A percentile compares a stretch with the other conserved stretches of the same genome.
Conservation (phyloP, 2,888 invertebrate genomes). For the Apotomis capreana region DNA sequence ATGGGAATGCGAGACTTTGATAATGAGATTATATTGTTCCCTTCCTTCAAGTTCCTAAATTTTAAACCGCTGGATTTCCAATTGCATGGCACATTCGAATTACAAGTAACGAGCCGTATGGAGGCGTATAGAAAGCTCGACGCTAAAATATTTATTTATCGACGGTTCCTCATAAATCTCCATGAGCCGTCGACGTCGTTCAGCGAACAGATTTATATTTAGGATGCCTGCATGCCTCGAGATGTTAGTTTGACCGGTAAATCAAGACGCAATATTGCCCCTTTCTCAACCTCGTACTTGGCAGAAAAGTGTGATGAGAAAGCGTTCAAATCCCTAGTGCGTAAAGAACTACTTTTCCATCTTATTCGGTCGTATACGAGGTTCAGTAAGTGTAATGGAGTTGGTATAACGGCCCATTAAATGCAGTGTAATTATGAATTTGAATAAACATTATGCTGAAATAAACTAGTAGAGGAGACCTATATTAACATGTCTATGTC, state of each 20-base stretch:
- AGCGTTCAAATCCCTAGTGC: too few relatives aligned
- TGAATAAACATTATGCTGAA: neutral
- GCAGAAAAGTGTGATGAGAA: too few relatives aligned
- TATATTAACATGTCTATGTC: too few relatives aligned
- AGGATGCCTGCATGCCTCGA: constrained; percentile 36
- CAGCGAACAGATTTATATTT: constrained; percentile 48
- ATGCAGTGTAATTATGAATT: constrained; percentile 12
- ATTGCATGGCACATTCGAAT: constrained; percentile 3
- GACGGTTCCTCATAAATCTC: constrained; percentile 50
- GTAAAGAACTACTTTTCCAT: too few relatives aligned
- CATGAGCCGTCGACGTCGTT: constrained; percentile 48
- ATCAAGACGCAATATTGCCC: neutral
- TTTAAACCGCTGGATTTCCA: neutral
- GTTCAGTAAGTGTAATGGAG: neutral
- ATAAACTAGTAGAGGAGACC: too few relatives aligned
- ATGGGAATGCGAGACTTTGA: too few relatives aligned
- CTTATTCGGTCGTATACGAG: too few relatives aligned
- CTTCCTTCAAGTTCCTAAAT: neutral
- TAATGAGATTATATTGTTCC: neutral
- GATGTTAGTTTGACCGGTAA: constrained; percentile 12
- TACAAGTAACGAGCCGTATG: constrained; percentile 10
- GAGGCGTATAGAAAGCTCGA: constrained; percentile 48
- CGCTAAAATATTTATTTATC: constrained; percentile 50
- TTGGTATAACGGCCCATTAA: neutral
- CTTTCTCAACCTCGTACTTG: too few relatives aligned